Evolutionary conservation across 2,888 invertebrate genomes (phyloP), one percentile per base, ranked within the genome.

Genomic region (Iphiclides podalirius): DNA sequence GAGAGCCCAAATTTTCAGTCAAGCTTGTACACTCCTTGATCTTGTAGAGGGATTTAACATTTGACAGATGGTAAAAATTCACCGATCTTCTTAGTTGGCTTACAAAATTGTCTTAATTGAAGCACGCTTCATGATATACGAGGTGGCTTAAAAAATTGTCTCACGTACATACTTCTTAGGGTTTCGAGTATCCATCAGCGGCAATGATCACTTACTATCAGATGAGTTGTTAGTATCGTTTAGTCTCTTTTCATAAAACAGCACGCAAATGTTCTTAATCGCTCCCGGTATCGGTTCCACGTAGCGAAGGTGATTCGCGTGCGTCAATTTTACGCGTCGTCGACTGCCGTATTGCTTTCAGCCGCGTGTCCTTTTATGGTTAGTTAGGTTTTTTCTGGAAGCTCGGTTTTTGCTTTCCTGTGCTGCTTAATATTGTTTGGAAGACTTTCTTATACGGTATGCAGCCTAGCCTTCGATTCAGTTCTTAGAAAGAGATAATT

Each of bases 331-430:
- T 36, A 47, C 28, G 41, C 47, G 47, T 42, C 26, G 41, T 9
- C 26, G 41, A 12, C n/a, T 12, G 4, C 12, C 4, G 31, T 31
- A 31, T 31, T 31, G 12, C 8, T 31, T 31, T 31, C 31, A n/a
- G n/a, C 31, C 11, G 31, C 4, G 20, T 47, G 6, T 20, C 6
- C 41, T 57, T 55, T 54, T 57, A 52, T 53, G 52, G 51, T 42
- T 52, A 51, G 16, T 16, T 12, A 15, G 8, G n/a, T 44, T 41
- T 16, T 3, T 41, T 41, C 33, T 20, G 8, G 1, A 16, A 6
- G n/a, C 6, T 3, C 31, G 31, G n/a, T 31, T 31, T 31, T n/a
- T 31, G 31, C 12, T 2, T 31, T 31, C n/a, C 31, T n/a, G 31
- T 31, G n/a, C 4, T 26, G 2, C 12, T 31, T 8, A 31, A 31